Percentiles rank a stretch among this genome's conserved stretches.
These are phyloP conservation scores for Poecilia wingei DNA, from an alignment of 2,797 vertebrate genomes.

Conservation along the genomic window DNA sequence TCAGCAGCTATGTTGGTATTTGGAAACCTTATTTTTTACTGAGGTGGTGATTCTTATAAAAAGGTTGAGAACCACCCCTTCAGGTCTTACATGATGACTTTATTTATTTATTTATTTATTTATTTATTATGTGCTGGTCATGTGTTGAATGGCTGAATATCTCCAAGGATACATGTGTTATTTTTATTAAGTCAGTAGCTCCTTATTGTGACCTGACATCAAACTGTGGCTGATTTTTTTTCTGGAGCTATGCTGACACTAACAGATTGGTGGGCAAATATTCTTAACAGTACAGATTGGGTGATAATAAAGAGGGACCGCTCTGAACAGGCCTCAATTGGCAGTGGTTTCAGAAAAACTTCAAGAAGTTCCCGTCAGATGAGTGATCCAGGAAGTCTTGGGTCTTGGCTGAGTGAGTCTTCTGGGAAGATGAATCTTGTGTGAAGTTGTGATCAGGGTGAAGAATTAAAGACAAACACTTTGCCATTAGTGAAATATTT, in stretches of 20 bases:
- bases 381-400: constrained; percentile 49
- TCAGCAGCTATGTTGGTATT: neutral
- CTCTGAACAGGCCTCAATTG: constrained; percentile 55
- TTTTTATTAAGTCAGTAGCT: constrained; percentile 7
- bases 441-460: constrained; percentile 54
- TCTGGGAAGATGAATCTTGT: constrained; percentile 39
- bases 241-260: constrained; percentile 42
- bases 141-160: neutral
- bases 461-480: constrained; percentile 26
- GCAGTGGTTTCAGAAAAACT: constrained; percentile 32
- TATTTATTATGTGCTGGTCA: no score
- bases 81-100: no score
- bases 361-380: constrained; percentile 53
- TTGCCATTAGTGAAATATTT: constrained; percentile 21
- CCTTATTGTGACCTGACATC: constrained; percentile 44
- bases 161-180: neutral
- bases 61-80: neutral
- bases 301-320: constrained; percentile 68
- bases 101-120: neutral
- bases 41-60: neutral
- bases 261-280: constrained; percentile 71
- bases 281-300: constrained; percentile 72
- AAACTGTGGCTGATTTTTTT: constrained; percentile 25
- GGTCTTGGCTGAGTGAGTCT: constrained; percentile 54
- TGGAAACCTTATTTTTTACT: neutral